phyloP scores from a whole-genome alignment of 2,797 vertebrate genomes.

The Silurus lanzhouensis region DNA sequence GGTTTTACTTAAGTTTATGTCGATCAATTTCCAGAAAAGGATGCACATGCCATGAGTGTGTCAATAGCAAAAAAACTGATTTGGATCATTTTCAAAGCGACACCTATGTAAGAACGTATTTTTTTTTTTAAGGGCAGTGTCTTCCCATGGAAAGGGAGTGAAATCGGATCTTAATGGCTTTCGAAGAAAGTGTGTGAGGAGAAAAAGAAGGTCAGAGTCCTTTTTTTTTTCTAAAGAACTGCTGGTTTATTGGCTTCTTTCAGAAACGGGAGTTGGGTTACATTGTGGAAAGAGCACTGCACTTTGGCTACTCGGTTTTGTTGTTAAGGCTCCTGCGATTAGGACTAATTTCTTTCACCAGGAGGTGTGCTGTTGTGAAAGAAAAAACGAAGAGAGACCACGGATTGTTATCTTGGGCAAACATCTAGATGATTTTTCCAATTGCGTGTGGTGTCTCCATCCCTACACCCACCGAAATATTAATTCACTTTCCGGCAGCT shows the following conservation, averaged over 20 bases:
- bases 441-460: slow-evolving; percentile 23
- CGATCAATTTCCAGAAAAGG: background rate
- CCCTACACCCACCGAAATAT: slow-evolving; percentile 38
- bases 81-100: slow-evolving; percentile 44
- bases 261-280: background rate
- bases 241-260: background rate
- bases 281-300: background rate
- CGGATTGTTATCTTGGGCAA: slow-evolving; percentile 1
- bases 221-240: slow-evolving; percentile 2
- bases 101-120: slow-evolving; percentile 54
- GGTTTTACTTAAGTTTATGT: background rate
- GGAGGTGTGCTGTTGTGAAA: background rate
- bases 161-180: slow-evolving; percentile 61
- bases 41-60: background rate
- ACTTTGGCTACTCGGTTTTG: background rate
- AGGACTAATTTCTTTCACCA: background rate
- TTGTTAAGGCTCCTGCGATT: background rate
- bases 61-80: slow-evolving; percentile 32
- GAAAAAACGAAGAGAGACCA: background rate
- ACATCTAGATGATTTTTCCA: background rate
- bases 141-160: slow-evolving; percentile 58
- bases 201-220: slow-evolving; percentile 49
- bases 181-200: slow-evolving; percentile 46
- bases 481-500: slow-evolving; percentile 62
- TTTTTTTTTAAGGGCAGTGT: slow-evolving; percentile 55